Evolutionary conservation across 2,113 vertebrate genomes (phyloP).

Genomic region (Cervus canadensis): DNA sequence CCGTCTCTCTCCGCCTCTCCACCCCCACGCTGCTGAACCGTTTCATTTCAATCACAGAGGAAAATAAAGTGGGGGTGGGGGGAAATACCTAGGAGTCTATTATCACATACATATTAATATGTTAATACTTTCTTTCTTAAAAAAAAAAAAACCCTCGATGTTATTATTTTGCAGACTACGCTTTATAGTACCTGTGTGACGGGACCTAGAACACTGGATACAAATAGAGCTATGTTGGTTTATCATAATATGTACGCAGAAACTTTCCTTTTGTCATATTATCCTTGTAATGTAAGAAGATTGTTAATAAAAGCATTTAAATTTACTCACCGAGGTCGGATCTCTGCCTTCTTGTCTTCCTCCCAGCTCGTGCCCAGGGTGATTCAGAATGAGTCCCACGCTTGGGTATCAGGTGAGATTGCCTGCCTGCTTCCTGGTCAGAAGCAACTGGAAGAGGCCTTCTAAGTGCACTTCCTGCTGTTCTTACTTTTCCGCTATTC

Average conservation of each 20-base stretch:
- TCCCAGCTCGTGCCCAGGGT: background rate
- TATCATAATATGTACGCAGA: slow-evolving; percentile 84
- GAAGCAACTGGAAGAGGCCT: background rate
- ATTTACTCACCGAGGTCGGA: slow-evolving; percentile 48
- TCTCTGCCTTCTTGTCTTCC: slow-evolving; percentile 14
- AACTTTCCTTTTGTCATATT: slow-evolving; percentile 85
- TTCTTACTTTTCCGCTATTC: background rate
- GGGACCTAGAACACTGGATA: slow-evolving; percentile 90
- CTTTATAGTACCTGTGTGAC: slow-evolving; percentile 89
- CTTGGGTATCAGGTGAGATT: background rate
- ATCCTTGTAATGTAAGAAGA: slow-evolving; percentile 86
- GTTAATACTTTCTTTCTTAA: slow-evolving; percentile 86
- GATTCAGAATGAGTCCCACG: background rate
- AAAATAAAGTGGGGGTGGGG: slow-evolving; percentile 71
- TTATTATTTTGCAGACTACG: slow-evolving; percentile 86
- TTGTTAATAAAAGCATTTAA: slow-evolving; percentile 86
- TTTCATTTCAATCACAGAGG: slow-evolving; percentile 74
- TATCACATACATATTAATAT: slow-evolving; percentile 83
- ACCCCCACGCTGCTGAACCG: slow-evolving; percentile 77
- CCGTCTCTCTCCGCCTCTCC: slow-evolving; percentile 65
- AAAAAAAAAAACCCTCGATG: slow-evolving; percentile 69
- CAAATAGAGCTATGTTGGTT: slow-evolving; percentile 87
- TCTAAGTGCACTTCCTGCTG: background rate
- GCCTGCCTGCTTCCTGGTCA: background rate
- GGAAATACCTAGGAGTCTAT: slow-evolving; percentile 79